Evolutionary conservation across 2,113 vertebrate genomes (phyloP).

Genomic region (Xiphophorus maculatus): DNA sequence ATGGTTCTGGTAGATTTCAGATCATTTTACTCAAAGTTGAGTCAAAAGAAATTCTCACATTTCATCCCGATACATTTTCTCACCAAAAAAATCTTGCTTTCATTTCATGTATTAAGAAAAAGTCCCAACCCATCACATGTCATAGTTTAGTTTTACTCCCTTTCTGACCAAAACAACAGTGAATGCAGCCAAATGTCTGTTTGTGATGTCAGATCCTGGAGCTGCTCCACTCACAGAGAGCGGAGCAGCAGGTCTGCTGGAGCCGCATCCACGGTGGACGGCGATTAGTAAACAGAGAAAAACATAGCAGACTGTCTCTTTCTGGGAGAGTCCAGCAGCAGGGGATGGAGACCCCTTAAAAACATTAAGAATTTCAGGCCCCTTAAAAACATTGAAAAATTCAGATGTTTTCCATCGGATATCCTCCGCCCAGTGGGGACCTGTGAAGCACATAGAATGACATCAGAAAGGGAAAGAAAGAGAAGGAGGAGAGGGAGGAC

Average conservation of each 20-base stretch:
- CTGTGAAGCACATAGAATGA: slow-evolving; percentile 67
- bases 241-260: slow-evolving; percentile 2
- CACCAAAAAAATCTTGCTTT: not conserved
- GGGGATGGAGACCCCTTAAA: slow-evolving; percentile 35
- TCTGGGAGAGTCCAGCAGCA: slow-evolving; percentile 24
- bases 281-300: not conserved
- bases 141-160: not conserved
- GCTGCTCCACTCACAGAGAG: slow-evolving; percentile 6
- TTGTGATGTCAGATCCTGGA: slow-evolving; percentile 26
- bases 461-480: slow-evolving; percentile 69
- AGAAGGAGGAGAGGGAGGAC: slow-evolving; percentile 62
- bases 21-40: too few relatives aligned
- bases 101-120: not conserved
- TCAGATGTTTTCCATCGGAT: slow-evolving; percentile 77
- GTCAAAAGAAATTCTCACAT: not conserved
- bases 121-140: not conserved
- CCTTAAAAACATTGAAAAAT: slow-evolving; percentile 43
- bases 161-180: slow-evolving; percentile 5
- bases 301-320: not conserved
- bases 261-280: slow-evolving; percentile 1
- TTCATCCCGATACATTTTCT: not conserved
- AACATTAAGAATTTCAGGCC: slow-evolving; percentile 32
- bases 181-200: slow-evolving; percentile 1
- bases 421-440: slow-evolving; percentile 70
- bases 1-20: too few relatives aligned